Conservation (phyloP, 2,797 vertebrate species). For the Molothrus aeneus region DNA sequence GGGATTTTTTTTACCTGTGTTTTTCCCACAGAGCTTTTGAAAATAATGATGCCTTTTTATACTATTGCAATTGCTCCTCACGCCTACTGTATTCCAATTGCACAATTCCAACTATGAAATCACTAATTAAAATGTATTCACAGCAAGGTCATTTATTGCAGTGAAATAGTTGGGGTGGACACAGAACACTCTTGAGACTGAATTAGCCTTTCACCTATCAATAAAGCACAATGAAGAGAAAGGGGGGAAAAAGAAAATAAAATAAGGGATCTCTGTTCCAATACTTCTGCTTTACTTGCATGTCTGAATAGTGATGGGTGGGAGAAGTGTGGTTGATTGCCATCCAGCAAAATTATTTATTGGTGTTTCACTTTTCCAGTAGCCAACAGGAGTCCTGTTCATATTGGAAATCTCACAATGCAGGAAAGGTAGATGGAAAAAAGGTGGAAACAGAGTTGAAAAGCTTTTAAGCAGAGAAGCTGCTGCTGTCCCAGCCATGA, state of each 20-base stretch:
- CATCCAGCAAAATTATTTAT: neutral
- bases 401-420: neutral
- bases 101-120: constrained; percentile 32
- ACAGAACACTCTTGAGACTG: neutral
- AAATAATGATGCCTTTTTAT: constrained; percentile 57
- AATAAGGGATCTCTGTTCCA: neutral
- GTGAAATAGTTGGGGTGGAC: constrained; percentile 15
- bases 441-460: neutral
- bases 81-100: constrained; percentile 31
- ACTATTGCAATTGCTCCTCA: constrained; percentile 31
- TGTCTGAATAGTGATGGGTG: neutral
- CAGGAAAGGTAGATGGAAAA: neutral
- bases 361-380: neutral
- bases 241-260: neutral
- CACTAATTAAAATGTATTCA: constrained; percentile 66
- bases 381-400: neutral
- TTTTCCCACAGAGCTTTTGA: constrained; percentile 38
- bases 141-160: constrained; percentile 36
- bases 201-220: constrained; percentile 36
- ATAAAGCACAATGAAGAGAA: neutral
- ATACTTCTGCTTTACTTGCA: neutral
- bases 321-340: neutral
- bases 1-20: constrained; percentile 21
- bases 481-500: neutral
- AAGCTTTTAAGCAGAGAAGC: neutral